Conservation (phyloP, 30 jellyfish, hydroid and myxozoan genomes). For the Pseudorhiza aurosa region DNA sequence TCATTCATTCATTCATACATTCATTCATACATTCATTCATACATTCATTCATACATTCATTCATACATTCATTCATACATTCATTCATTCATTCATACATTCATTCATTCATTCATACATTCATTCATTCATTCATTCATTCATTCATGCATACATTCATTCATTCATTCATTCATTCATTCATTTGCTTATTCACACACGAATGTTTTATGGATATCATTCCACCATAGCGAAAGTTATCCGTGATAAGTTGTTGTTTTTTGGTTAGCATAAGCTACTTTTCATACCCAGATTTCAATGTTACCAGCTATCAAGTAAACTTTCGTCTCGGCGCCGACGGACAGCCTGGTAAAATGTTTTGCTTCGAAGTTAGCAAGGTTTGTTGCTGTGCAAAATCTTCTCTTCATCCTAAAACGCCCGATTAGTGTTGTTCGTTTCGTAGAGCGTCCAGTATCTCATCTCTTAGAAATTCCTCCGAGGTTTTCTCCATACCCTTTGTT, state of each 20-base stretch:
- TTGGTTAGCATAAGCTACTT: no score
- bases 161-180: not conserved
- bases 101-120: not conserved
- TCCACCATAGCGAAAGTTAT: no score
- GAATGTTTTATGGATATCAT: no score
- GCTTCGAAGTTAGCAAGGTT: constrained; percentile 52
- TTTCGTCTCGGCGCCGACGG: constrained; percentile 2
- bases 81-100: not conserved
- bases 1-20: not conserved
- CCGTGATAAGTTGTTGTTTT: no score
- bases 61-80: not conserved
- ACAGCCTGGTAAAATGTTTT: not conserved
- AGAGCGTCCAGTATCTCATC: no score
- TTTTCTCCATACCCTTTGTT: no score
- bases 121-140: not conserved
- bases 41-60: not conserved
- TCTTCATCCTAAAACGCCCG: no score
- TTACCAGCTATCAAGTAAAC: constrained; percentile 44
- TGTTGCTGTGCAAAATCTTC: no score
- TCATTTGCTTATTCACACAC: no score
- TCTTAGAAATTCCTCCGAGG: no score
- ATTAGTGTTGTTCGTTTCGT: no score
- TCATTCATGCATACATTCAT: not conserved
- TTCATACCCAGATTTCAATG: no score
- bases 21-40: not conserved